Percentiles rank a stretch among this genome's conserved stretches.
Evolutionary conservation across 2,113 vertebrate genomes (phyloP).

Genomic region (Pomatorhinus ruficollis): DNA sequence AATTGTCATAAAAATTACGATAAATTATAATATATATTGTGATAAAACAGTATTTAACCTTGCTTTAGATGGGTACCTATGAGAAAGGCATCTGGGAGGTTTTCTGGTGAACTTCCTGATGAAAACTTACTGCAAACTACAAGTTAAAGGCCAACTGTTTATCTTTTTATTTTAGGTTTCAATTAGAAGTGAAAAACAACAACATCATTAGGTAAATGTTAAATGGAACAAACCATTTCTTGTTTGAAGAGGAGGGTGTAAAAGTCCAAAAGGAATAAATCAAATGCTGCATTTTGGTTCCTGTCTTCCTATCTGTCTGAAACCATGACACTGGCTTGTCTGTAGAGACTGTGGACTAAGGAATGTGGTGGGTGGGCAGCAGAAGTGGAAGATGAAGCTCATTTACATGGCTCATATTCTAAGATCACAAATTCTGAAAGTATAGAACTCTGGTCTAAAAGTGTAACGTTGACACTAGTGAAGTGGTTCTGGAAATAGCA

Average conservation of each 20-base stretch:
- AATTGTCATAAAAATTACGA: background rate
- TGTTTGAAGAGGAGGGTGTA: background rate
- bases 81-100: background rate
- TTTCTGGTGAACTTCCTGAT: background rate
- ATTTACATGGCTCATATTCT: background rate
- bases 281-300: background rate
- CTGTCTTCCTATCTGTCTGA: background rate
- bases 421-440: background rate
- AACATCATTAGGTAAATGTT: background rate
- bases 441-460: background rate
- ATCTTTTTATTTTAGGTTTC: background rate
- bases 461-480: background rate
- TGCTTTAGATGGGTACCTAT: background rate
- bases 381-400: background rate
- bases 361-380: background rate
- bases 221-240: background rate
- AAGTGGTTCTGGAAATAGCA: background rate
- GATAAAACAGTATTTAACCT: background rate
- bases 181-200: background rate
- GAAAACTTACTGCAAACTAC: background rate
- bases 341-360: background rate
- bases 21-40: background rate
- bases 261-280: background rate
- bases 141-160: background rate
- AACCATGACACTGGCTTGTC: background rate